These are phyloP conservation scores for Ciconia boyciana DNA, from an alignment of 2,113 vertebrate genomes.

Conservation along the genomic window DNA sequence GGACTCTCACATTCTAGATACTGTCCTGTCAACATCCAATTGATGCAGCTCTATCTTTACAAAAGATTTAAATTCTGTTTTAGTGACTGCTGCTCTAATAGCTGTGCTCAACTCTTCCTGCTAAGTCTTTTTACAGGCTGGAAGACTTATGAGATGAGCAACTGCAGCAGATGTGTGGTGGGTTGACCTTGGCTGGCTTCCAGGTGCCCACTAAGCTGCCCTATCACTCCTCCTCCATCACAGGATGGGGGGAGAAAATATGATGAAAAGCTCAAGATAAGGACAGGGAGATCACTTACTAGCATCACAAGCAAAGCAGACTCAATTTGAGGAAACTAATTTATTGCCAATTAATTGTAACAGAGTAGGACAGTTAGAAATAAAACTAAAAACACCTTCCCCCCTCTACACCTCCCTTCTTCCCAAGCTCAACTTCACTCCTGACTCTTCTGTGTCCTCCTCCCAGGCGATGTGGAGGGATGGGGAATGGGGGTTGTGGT, in stretches of 20 bases:
- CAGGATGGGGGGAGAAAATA: not conserved
- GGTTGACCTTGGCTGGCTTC: not conserved
- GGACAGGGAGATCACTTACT: not conserved
- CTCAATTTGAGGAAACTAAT: not conserved
- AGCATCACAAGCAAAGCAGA: not conserved
- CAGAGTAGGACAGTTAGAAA: not conserved
- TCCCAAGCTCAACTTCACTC: not conserved
- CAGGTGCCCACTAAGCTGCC: not conserved
- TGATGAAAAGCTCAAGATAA: not conserved
- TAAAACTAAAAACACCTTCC: not conserved
- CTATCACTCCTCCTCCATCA: not conserved
- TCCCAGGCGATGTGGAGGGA: fast-evolving
- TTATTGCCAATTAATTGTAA: not conserved
- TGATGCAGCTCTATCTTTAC: not conserved
- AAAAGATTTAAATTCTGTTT: not conserved
- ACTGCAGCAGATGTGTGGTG: not conserved
- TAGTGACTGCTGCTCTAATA: not conserved
- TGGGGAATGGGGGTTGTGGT: not conserved
- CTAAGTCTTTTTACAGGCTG: not conserved
- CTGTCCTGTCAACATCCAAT: not conserved
- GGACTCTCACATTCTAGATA: not conserved
- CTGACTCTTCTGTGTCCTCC: not conserved
- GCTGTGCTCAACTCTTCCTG: not conserved
- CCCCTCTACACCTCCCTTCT: not conserved
- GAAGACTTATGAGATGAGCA: not conserved